Conservation (phyloP, 2,113 vertebrate genomes). For the Plestiodon gilberti region DNA sequence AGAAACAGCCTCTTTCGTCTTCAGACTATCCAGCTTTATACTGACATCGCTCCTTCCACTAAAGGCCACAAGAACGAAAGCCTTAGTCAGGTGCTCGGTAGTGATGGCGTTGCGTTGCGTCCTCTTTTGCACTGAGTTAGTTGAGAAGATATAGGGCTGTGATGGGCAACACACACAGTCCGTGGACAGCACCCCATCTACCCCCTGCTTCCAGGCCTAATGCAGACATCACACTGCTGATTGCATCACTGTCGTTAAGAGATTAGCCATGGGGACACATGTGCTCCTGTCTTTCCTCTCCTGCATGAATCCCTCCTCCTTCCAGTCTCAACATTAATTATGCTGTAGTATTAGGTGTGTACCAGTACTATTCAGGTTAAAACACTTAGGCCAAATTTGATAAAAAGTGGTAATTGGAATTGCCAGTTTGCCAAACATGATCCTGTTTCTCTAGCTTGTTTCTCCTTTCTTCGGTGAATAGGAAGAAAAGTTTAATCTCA, state of each 20-base stretch:
- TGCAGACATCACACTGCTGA: not conserved
- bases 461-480: too few relatives aligned
- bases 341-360: not conserved
- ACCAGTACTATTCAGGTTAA: not conserved
- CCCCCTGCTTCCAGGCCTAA: not conserved
- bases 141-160: too few relatives aligned
- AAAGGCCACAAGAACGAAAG: not conserved
- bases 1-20: not conserved
- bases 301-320: not conserved
- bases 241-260: not conserved
- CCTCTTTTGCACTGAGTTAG: not conserved
- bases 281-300: not conserved
- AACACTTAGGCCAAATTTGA: not conserved
- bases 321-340: not conserved
- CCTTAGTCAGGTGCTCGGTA: not conserved
- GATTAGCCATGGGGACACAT: not conserved
- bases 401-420: not conserved
- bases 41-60: not conserved
- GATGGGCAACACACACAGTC: not conserved
- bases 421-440: too few relatives aligned
- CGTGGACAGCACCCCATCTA: not conserved
- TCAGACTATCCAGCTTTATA: not conserved
- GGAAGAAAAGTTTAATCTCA: too few relatives aligned
- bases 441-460: too few relatives aligned
- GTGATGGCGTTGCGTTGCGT: not conserved